Conservation (phyloP, 1,140 invertebrate genomes). For the Babylonia areolata region DNA sequence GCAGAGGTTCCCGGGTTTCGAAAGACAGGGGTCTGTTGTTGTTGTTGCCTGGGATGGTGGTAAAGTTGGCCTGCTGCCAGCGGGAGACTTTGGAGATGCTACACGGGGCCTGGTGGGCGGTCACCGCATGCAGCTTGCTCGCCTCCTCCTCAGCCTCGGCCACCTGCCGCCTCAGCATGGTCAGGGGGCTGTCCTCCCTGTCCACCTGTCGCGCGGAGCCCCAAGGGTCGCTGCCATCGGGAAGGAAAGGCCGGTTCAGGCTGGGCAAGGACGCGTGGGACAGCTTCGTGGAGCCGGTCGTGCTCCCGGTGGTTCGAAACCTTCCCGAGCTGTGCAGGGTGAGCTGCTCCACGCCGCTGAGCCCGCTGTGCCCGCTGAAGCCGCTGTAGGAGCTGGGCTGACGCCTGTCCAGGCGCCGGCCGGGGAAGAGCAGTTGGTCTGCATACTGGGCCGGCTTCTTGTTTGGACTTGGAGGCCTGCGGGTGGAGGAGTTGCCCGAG, state of each 20-base stretch:
- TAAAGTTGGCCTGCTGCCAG: constrained; percentile 20
- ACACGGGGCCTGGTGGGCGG: background rate
- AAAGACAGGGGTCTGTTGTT: background rate
- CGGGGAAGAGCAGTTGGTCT: constrained; percentile 2
- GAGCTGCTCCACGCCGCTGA: background rate
- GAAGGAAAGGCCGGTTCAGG: background rate
- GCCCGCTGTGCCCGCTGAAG: background rate
- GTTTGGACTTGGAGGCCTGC: background rate
- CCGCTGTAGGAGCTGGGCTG: constrained; percentile 25
- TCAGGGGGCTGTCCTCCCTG: constrained; percentile 20
- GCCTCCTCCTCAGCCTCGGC: background rate
- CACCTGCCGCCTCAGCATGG: background rate
- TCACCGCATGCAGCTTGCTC: background rate
- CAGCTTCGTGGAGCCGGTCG: background rate
- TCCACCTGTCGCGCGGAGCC: background rate
- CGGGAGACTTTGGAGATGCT: constrained; percentile 9
- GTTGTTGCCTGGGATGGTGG: background rate
- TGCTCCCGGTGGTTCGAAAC: background rate
- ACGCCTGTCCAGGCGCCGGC: constrained; percentile 20
- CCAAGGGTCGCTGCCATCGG: background rate
- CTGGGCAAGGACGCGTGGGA: constrained; percentile 3
- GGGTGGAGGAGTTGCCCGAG: background rate
- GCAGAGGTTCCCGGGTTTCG: background rate
- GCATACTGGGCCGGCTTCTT: constrained; percentile 18
- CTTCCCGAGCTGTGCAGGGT: background rate